Conservation (phyloP, 2,797 vertebrate genomes). For the Lacerta agilis region DNA sequence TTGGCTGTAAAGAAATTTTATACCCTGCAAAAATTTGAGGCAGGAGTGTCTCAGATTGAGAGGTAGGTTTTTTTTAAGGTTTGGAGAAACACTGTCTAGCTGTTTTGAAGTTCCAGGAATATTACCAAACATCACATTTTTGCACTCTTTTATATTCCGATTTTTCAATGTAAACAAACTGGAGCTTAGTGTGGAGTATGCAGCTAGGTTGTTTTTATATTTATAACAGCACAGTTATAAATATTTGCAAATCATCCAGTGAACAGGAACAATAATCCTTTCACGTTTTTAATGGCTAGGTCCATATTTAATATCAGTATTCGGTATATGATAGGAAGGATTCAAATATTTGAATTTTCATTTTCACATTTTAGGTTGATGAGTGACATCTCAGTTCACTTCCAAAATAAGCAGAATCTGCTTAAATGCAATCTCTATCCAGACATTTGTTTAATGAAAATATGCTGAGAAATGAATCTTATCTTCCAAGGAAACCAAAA, state of each 20-base stretch:
- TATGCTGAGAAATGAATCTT: background rate
- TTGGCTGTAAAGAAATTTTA: constrained; percentile 57
- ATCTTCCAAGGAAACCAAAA: background rate
- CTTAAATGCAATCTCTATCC: constrained; percentile 22
- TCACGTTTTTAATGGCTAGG: constrained; percentile 60
- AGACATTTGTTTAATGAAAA: background rate
- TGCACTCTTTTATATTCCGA: constrained; percentile 65
- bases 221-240: constrained; percentile 66
- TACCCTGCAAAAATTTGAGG: constrained; percentile 75
- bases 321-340: constrained; percentile 60
- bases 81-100: constrained; percentile 49
- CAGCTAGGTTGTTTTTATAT: constrained; percentile 55
- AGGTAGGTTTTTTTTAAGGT: constrained; percentile 34
- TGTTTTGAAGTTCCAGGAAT: constrained; percentile 58
- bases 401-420: constrained; percentile 65
- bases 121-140: constrained; percentile 68
- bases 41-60: constrained; percentile 68
- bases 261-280: constrained; percentile 47
- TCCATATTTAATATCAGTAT: constrained; percentile 62
- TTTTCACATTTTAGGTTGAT: constrained; percentile 66
- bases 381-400: constrained; percentile 77
- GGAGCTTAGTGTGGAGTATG: constrained; percentile 44
- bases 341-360: constrained; percentile 69
- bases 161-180: constrained; percentile 33
- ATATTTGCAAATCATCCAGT: constrained; percentile 68